Percentiles rank a stretch among this genome's conserved stretches.
Evolutionary conservation across 2,888 invertebrate species (phyloP).

Genomic region (Choreutis nemorana): DNA sequence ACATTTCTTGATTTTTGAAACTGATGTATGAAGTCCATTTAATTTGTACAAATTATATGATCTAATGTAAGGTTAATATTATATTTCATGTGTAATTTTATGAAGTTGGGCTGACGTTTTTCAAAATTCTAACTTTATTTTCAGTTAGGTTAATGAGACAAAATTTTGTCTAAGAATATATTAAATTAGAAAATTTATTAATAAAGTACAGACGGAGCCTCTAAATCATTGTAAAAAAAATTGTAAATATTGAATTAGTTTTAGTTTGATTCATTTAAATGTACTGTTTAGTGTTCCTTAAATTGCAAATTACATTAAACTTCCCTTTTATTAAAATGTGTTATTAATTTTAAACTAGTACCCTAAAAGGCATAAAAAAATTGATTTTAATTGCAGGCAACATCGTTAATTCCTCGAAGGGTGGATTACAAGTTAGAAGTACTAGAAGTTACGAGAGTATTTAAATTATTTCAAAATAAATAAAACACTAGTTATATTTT

Average conservation of each 20-base stretch:
- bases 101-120: no score
- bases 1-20: no score
- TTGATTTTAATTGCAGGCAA: constrained; percentile 55
- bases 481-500: constrained; percentile 55
- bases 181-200: no score
- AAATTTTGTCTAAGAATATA: constrained; percentile 10
- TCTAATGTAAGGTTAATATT: no score
- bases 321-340: constrained; percentile 44
- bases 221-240: constrained; percentile 27
- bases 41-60: no score
- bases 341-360: constrained; percentile 17
- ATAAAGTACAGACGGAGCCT: no score
- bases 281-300: constrained; percentile 47
- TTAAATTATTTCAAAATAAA: constrained; percentile 55
- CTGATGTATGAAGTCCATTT: no score
- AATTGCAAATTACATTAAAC: constrained; percentile 54
- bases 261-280: constrained; percentile 40
- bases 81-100: no score
- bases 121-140: no score
- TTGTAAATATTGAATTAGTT: constrained; percentile 51
- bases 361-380: constrained; percentile 10
- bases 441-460: constrained; percentile 56
- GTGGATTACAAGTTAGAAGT: constrained; percentile 53
- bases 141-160: no score
- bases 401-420: constrained; percentile 37